Evolutionary conservation across 2,113 vertebrate species (phyloP), one percentile per base, ranked within the genome.

Genomic region (Hippocampus abdominalis): DNA sequence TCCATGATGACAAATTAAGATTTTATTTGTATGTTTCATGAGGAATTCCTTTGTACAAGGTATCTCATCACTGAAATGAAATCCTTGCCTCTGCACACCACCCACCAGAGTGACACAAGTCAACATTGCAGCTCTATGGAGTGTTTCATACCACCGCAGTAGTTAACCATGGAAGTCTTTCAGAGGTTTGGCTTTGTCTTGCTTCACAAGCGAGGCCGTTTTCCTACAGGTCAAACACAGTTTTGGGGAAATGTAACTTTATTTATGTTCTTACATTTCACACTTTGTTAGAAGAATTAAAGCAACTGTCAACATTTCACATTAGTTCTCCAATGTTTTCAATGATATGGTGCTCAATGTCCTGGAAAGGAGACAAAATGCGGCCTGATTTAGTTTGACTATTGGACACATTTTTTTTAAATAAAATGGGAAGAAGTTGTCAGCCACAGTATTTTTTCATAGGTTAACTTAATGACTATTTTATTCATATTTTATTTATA

Each of bases 401-500:
- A 56, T 25, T 11, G 1, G 74, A 20, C 7, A 20, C 1, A 79
- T 77, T 81, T 66, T 66, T 74, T 66, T 53, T 71, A 59, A 57
- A 74, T 53, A 79, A 82, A 74, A 68, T 36, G 32, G 32, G 32
- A 36, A 36, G 32, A 25, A 9, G 69, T 75, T 77, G 71, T 49
- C 63, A 64, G 75, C 70, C 72, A 76, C 72, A 76, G 40, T 75
- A 44, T 48, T 80, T 76, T 77, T 83, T 74, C 69, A 53, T 79
- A 62, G 68, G 72, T 64, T 77, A 81, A 83, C 59, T 74, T 70
- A 5, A 68, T 65, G 48, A 71, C n/a, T 70, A 54, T 73, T 92
- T 91, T 88, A 84, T 93, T 93, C 91, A 87, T 61, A 70, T 86
- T 91, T 91, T 61, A 88, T 87, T 91, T 90, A 81, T 84, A 92